A percentile compares a stretch with the other conserved stretches of the same genome.
Evolutionary conservation across 2,113 vertebrate genomes (phyloP).

Genomic region (Cricetomys ansorgei): DNA sequence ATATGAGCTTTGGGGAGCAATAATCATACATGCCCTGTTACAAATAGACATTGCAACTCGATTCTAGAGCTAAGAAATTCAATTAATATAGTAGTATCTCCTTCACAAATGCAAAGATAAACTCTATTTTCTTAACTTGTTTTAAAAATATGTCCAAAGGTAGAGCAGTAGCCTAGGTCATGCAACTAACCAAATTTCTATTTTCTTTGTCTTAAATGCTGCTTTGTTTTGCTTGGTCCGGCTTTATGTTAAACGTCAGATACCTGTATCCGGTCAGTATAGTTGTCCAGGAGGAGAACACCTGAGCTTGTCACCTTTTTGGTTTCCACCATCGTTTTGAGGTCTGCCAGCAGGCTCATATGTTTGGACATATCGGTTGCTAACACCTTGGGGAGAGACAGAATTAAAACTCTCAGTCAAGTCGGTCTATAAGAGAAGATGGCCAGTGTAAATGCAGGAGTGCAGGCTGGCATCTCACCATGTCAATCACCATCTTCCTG

Average conservation of each 20-base stretch:
- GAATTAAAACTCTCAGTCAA: background rate
- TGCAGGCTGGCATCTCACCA: constrained; percentile 87
- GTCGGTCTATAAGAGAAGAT: rapidly evolving
- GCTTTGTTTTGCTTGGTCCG: background rate
- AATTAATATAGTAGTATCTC: constrained; percentile 28
- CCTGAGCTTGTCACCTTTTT: constrained; percentile 99
- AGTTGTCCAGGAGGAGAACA: constrained; percentile 97
- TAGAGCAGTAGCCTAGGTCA: background rate
- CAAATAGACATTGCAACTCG: constrained; percentile 29
- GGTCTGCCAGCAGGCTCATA: constrained; percentile 96
- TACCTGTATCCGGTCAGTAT: constrained; percentile 99
- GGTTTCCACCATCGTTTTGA: constrained; percentile 99
- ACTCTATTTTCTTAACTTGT: constrained; percentile 28
- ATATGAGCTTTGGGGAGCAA: background rate
- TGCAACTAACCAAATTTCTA: background rate
- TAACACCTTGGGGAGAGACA: constrained; percentile 89
- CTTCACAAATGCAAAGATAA: constrained; percentile 42
- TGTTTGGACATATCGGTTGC: constrained; percentile 99
- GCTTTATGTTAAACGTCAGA: background rate
- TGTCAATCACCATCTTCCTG: constrained; percentile 98
- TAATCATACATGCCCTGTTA: constrained; percentile 15
- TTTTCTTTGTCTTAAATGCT: background rate
- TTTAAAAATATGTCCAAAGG: constrained; percentile 33
- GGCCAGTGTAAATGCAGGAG: background rate
- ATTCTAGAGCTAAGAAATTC: constrained; percentile 64